Evolutionary conservation across 2,888 invertebrate species (phyloP).

Genomic region (Luffia ferchaultella): DNA sequence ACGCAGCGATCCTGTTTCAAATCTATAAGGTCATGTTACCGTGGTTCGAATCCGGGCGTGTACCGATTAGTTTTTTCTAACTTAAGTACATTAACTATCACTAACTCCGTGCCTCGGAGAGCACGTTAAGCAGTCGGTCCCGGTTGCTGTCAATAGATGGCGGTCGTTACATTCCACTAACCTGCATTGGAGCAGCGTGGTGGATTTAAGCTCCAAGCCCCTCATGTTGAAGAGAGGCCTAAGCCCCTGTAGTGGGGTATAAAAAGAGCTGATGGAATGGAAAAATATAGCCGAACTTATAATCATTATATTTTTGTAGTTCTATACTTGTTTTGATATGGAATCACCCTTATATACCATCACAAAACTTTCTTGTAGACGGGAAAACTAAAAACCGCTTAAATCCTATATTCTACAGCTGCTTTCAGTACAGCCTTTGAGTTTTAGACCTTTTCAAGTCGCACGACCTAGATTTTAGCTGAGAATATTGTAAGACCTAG

Average conservation of each 20-base stretch:
- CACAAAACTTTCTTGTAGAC: neutral
- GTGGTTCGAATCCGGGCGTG: no score
- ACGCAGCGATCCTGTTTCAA: no score
- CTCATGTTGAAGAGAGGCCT: neutral
- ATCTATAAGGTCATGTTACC: no score
- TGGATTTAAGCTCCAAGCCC: neutral
- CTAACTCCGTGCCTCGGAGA: no score
- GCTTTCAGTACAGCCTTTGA: neutral
- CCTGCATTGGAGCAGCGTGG: neutral
- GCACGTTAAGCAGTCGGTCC: no score
- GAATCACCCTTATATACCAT: neutral
- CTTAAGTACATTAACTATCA: no score
- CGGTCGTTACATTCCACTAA: no score
- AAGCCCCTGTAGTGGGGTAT: neutral
- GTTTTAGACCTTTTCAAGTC: neutral
- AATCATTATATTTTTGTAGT: no score
- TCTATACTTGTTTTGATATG: neutral
- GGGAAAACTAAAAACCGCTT: neutral
- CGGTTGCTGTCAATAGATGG: no score
- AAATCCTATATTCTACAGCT: neutral
- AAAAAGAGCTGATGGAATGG: no score
- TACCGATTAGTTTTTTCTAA: no score
- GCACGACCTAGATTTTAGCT: neutral
- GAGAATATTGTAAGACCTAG: neutral
- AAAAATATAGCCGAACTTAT: no score